A percentile compares a stretch with the other conserved stretches of the same genome.
phyloP scores from a whole-genome alignment of 2,888 invertebrate genomes.

The Oscheius sp. region DNA sequence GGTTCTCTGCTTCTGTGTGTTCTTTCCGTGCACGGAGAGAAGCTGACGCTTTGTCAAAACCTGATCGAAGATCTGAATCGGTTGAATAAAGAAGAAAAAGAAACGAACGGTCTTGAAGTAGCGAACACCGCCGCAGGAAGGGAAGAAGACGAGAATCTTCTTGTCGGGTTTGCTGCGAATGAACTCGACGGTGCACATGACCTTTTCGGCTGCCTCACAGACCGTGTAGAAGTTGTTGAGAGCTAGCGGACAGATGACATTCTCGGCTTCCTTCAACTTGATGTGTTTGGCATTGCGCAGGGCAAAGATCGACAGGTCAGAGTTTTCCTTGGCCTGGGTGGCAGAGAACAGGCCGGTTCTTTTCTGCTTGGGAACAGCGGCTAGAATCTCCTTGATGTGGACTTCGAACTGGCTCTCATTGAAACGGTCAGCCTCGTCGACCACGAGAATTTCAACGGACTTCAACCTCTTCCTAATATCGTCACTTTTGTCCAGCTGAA shows the following conservation, averaged over 20 bases:
- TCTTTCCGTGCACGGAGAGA: slow-evolving; percentile 91
- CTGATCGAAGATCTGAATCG: slow-evolving; percentile 48
- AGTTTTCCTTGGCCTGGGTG: slow-evolving; percentile 93
- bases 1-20: slow-evolving; percentile 77
- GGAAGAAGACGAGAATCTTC: slow-evolving; percentile 83
- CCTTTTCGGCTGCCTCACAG: slow-evolving; percentile 84
- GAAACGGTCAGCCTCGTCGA: slow-evolving; percentile 96
- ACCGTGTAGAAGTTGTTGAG: slow-evolving; percentile 71
- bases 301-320: slow-evolving; percentile 91
- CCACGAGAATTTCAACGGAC: slow-evolving; percentile 84
- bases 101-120: slow-evolving; percentile 80
- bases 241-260: slow-evolving; percentile 53
- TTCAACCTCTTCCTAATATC: slow-evolving; percentile 28
- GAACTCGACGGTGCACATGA: slow-evolving; percentile 84
- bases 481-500: slow-evolving; percentile 54
- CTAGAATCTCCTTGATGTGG: slow-evolving; percentile 85
- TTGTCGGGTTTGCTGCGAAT: slow-evolving; percentile 75
- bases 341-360: slow-evolving; percentile 98
- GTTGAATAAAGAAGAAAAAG: neutral
- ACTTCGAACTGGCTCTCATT: slow-evolving; percentile 91
- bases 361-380: slow-evolving; percentile 89
- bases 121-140: slow-evolving; percentile 95
- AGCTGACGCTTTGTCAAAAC: slow-evolving; percentile 75
- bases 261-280: slow-evolving; percentile 51
- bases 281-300: slow-evolving; percentile 70